These are phyloP conservation scores for Drosophila anomelani DNA, from an alignment of 2,888 invertebrate genomes.

Conservation along the genomic window DNA sequence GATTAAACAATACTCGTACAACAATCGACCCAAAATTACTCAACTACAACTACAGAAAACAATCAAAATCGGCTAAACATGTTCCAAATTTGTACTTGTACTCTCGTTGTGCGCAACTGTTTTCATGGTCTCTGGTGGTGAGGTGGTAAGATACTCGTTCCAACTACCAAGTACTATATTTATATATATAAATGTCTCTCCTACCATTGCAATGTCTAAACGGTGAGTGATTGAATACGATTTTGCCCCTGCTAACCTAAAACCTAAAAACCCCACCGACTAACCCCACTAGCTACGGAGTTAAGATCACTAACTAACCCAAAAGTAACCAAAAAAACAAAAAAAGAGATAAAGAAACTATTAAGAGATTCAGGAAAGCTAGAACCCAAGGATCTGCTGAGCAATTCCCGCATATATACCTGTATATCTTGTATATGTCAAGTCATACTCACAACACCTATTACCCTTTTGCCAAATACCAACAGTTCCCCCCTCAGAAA, in stretches of 20 bases:
- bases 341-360: neutral
- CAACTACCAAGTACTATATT: conserved; percentile 29
- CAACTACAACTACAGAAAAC: conserved; percentile 39
- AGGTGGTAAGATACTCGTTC: conserved; percentile 49
- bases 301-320: conserved; percentile 52
- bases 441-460: conserved; percentile 73
- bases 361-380: neutral
- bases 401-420: conserved; percentile 12
- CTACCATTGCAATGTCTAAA: conserved; percentile 81
- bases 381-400: neutral
- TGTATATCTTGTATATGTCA: conserved; percentile 34
- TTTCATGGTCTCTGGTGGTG: conserved; percentile 82
- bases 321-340: conserved; percentile 36
- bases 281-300: conserved; percentile 40
- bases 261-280: neutral
- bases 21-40: conserved; percentile 28
- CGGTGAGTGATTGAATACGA: conserved; percentile 84
- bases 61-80: conserved; percentile 65
- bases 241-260: conserved; percentile 56
- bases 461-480: conserved; percentile 3
- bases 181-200: conserved; percentile 77
- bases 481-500: neutral
- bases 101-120: conserved; percentile 75
- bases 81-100: conserved; percentile 62
- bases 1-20: conserved; percentile 58